A percentile compares a stretch with the other conserved stretches of the same genome.
phyloP scores from a whole-genome alignment of 2,797 vertebrate genomes.

The Graptemys geographica region DNA sequence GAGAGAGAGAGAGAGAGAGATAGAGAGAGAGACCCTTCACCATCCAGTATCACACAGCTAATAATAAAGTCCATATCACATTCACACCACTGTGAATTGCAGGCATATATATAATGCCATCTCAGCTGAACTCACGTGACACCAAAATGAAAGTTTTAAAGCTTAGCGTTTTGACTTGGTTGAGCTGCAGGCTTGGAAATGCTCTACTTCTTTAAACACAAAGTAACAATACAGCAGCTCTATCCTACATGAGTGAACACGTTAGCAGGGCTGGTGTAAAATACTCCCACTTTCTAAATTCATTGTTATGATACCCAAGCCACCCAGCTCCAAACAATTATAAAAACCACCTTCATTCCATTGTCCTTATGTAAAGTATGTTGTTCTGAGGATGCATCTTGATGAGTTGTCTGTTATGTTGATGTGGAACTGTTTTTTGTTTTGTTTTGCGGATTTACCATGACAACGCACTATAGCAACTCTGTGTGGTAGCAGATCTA shows the following conservation, averaged over 20 bases:
- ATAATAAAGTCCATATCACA: background rate
- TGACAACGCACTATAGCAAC: background rate
- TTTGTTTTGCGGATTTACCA: background rate
- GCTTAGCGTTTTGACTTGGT: rapidly evolving
- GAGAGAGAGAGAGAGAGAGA: too few species aligned
- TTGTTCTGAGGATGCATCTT: background rate
- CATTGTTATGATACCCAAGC: background rate
- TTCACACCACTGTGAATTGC: background rate
- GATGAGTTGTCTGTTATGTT: background rate
- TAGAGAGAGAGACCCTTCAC: background rate
- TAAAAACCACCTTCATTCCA: background rate
- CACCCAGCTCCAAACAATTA: background rate
- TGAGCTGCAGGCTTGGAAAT: background rate
- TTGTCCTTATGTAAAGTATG: background rate
- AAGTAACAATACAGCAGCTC: background rate
- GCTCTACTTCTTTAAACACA: background rate
- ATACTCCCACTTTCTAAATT: background rate
- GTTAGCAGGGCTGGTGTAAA: background rate
- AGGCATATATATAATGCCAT: background rate
- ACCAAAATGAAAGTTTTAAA: background rate
- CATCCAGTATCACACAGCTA: background rate
- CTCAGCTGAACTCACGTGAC: background rate
- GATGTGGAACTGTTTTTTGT: background rate
- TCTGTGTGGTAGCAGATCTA: background rate
- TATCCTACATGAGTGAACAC: background rate